phyloP scores from a whole-genome alignment of 1,140 invertebrate genomes.

The Eumeta japonica region DNA sequence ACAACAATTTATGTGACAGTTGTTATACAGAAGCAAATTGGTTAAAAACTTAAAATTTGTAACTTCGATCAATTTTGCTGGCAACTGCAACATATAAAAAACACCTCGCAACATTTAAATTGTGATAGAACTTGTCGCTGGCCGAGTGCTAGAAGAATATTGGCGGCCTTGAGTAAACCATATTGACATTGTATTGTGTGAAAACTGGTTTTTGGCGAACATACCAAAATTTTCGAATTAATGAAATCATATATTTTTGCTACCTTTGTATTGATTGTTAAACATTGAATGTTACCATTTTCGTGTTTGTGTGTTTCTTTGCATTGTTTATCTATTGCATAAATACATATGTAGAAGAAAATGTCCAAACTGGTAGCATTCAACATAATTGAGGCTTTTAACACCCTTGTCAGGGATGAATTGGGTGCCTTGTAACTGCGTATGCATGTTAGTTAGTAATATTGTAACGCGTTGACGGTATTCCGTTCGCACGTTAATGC shows the following conservation, averaged over 20 bases:
- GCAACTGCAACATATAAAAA: too few relatives aligned
- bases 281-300: slow-evolving; percentile 30
- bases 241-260: slow-evolving; percentile 27
- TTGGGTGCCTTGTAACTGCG: slow-evolving; percentile 36
- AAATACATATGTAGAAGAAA: slow-evolving; percentile 53
- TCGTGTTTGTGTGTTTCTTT: slow-evolving; percentile 28
- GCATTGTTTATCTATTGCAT: slow-evolving; percentile 42
- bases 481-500: too few relatives aligned
- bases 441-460: slow-evolving; percentile 49
- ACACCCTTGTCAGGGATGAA: slow-evolving; percentile 19
- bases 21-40: too few relatives aligned
- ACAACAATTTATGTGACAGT: too few relatives aligned
- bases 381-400: slow-evolving; percentile 7
- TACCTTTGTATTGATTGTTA: slow-evolving; percentile 26
- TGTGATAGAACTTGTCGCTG: too few relatives aligned
- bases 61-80: too few relatives aligned
- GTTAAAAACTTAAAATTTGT: too few relatives aligned
- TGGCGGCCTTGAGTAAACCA: too few relatives aligned
- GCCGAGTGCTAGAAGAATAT: too few relatives aligned
- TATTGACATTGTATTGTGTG: slow-evolving; percentile 11
- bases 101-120: too few relatives aligned
- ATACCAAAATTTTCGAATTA: slow-evolving; percentile 9
- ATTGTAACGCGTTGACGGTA: too few relatives aligned
- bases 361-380: slow-evolving; percentile 4
- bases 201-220: slow-evolving; percentile 6